These are phyloP conservation scores for Phenganax marumi DNA, from an alignment of 92 coral and sea anemone genomes.

Conservation along the genomic window DNA sequence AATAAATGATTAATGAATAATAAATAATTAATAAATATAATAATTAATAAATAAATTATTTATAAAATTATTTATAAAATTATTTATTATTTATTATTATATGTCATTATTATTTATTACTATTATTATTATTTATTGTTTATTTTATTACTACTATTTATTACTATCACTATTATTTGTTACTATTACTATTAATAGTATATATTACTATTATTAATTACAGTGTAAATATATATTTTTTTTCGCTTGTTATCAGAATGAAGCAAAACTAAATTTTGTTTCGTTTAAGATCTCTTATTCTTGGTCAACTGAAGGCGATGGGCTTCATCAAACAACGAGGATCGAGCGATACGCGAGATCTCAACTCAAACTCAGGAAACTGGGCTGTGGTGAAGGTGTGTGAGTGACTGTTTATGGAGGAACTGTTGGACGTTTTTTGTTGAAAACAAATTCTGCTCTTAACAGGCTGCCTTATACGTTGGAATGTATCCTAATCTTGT, in stretches of 20 bases:
- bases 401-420: background rate
- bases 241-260: background rate
- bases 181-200: no score
- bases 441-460: background rate
- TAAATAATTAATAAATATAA: no score
- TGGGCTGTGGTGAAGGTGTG: constrained; percentile 98
- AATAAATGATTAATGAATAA: no score
- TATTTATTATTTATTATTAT: no score
- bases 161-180: no score
- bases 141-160: no score
- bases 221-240: no score
- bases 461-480: constrained; percentile 88
- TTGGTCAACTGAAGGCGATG: constrained; percentile 85
- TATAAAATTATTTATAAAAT: no score
- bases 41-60: no score
- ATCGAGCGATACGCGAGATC: constrained; percentile 89
- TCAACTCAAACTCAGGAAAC: constrained; percentile 89
- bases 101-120: no score
- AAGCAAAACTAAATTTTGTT: background rate
- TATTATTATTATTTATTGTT: no score
- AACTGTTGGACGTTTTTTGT: background rate
- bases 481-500: constrained; percentile 90
- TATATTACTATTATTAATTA: no score
- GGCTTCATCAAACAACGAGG: constrained; percentile 93
- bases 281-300: constrained; percentile 70